phyloP scores from a whole-genome alignment of 2,888 invertebrate species.

The Mythimna albipuncta region DNA sequence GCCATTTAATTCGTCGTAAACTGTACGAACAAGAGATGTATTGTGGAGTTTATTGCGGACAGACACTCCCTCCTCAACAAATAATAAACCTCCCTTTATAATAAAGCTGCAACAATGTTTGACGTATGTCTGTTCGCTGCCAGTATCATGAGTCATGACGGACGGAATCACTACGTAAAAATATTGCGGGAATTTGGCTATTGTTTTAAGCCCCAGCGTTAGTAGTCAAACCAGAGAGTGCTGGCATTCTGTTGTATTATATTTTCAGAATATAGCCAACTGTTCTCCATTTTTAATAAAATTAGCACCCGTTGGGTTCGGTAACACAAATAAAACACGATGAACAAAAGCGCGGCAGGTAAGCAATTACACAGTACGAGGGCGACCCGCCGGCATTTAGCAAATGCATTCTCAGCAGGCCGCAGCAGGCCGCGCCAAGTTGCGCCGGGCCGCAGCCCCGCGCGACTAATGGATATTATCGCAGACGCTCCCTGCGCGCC shows the following conservation, averaged over 20 bases:
- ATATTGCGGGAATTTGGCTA: background rate
- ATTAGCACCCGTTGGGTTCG: constrained; percentile 3
- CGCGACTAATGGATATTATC: constrained; percentile 35
- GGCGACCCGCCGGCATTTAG: constrained; percentile 17
- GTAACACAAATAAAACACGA: constrained; percentile 16
- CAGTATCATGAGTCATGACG: background rate
- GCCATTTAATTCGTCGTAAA: constrained; percentile 26
- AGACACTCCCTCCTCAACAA: constrained; percentile 25
- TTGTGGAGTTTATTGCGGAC: constrained; percentile 29
- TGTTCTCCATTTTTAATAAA: constrained; percentile 5
- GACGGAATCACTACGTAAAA: constrained; percentile 10
- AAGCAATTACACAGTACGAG: constrained; percentile 27
- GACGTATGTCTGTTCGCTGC: constrained; percentile 2
- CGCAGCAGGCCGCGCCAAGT: background rate
- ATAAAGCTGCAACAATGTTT: constrained; percentile 38
- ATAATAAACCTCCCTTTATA: constrained; percentile 37
- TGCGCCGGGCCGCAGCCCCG: constrained; percentile 1
- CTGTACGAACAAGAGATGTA: background rate
- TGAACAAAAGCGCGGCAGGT: constrained; percentile 45
- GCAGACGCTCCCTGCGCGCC: constrained; percentile 22
- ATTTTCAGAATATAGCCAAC: background rate
- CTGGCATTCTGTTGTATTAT: background rate
- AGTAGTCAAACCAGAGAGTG: no score
- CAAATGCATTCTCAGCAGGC: constrained; percentile 44
- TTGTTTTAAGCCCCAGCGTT: background rate